A percentile compares a stretch with the other conserved stretches of the same genome.
These are phyloP conservation scores for Echinometra lucunter DNA, from an alignment of 53 echinoderm and acorn worm species.

Conservation along the genomic window DNA sequence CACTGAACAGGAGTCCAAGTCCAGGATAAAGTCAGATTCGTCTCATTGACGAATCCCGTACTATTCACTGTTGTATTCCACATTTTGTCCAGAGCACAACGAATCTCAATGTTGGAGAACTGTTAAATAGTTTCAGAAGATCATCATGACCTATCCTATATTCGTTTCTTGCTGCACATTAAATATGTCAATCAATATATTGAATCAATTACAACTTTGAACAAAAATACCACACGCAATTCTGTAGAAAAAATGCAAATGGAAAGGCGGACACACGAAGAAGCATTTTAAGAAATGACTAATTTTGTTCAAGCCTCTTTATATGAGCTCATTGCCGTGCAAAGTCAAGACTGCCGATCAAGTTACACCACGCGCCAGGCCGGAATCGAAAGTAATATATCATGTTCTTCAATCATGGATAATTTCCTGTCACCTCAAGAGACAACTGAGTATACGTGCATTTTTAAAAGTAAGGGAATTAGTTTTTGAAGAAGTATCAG, in stretches of 20 bases:
- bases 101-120: neutral
- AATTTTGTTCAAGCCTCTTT: neutral
- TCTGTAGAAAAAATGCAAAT: too few relatives aligned
- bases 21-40: conserved; percentile 20
- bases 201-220: too few relatives aligned
- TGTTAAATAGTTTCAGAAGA: too few relatives aligned
- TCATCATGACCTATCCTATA: too few relatives aligned
- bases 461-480: neutral
- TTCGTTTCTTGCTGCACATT: too few relatives aligned
- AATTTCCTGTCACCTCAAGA: neutral
- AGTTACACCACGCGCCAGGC: neutral
- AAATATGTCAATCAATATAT: too few relatives aligned
- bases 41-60: neutral
- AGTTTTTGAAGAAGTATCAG: neutral
- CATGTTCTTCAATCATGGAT: neutral
- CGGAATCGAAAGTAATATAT: neutral
- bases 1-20: conserved; percentile 39
- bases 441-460: neutral
- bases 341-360: neutral
- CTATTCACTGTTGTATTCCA: neutral
- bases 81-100: neutral
- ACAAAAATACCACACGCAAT: too few relatives aligned
- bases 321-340: neutral
- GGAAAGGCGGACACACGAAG: too few relatives aligned
- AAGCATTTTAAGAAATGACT: too few relatives aligned